phyloP scores from a whole-genome alignment of 2,797 vertebrate species.

The Otus scops region DNA sequence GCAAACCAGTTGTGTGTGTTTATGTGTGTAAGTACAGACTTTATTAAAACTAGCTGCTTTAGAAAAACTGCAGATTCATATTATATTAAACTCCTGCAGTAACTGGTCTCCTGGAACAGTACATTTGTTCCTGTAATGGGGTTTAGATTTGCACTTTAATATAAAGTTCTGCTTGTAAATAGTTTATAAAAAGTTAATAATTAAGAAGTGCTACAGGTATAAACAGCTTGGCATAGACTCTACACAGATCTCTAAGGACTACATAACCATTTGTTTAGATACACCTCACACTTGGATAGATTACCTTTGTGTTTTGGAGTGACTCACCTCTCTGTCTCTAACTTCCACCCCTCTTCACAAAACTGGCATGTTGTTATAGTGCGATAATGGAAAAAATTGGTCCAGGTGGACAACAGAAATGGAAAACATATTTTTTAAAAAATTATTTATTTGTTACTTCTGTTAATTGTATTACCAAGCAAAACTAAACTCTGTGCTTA shows the following conservation, averaged over 20 bases:
- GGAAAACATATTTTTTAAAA: background rate
- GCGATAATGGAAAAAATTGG: background rate
- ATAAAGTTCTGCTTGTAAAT: background rate
- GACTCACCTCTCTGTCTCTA: background rate
- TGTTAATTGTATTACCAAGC: background rate
- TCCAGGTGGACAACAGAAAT: background rate
- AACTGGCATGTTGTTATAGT: background rate
- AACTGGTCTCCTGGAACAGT: background rate
- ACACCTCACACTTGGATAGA: background rate
- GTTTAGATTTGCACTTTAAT: background rate
- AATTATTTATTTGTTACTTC: background rate
- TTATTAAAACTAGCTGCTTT: background rate
- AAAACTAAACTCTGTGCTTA: background rate
- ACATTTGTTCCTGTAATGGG: background rate
- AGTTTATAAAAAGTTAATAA: background rate
- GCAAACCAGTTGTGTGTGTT: background rate
- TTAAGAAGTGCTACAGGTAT: background rate
- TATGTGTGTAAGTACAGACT: background rate
- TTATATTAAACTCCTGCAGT: background rate
- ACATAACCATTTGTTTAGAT: background rate
- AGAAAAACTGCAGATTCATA: background rate
- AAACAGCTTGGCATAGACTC: background rate
- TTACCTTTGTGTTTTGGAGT: background rate
- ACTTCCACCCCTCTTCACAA: background rate
- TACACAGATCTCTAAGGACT: background rate